Evolutionary conservation across 2,113 vertebrate genomes (phyloP).

Genomic region (Morone chrysops): DNA sequence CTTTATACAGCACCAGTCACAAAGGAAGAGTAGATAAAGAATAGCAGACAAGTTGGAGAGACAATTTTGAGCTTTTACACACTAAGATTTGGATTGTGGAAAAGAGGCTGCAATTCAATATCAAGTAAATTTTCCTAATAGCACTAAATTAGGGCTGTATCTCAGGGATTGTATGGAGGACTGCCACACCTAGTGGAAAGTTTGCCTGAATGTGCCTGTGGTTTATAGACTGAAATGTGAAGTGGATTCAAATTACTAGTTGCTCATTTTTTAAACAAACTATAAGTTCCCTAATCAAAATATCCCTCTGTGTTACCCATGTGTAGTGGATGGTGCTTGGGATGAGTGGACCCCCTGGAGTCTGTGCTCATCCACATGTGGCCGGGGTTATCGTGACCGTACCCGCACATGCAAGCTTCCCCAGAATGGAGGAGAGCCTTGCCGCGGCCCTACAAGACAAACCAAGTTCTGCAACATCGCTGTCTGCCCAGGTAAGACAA

Average conservation of each 20-base stretch:
- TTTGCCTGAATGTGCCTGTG: neutral
- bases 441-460: conserved; percentile 90
- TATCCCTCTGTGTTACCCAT: conserved; percentile 23
- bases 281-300: neutral
- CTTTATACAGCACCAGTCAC: conserved; percentile 4
- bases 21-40: conserved; percentile 21
- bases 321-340: conserved; percentile 93
- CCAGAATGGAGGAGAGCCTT: conserved; percentile 93
- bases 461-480: conserved; percentile 99
- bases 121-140: neutral
- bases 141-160: neutral
- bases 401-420: conserved; percentile 93
- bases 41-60: conserved; percentile 1
- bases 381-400: conserved; percentile 93
- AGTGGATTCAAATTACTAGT: neutral
- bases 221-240: neutral
- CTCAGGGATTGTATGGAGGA: neutral
- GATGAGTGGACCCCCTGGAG: conserved; percentile 99
- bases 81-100: conserved; percentile 20
- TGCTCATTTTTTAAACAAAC: neutral
- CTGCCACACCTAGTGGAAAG: conserved; percentile 58
- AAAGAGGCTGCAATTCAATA: conserved; percentile 12
- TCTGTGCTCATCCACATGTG: conserved; percentile 96
- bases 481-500: conserved; percentile 92
- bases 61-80: conserved; percentile 22